Base-by-base conservation (phyloP, 2,113 vertebrate species). In the Atherinomorus stipes region DNA sequence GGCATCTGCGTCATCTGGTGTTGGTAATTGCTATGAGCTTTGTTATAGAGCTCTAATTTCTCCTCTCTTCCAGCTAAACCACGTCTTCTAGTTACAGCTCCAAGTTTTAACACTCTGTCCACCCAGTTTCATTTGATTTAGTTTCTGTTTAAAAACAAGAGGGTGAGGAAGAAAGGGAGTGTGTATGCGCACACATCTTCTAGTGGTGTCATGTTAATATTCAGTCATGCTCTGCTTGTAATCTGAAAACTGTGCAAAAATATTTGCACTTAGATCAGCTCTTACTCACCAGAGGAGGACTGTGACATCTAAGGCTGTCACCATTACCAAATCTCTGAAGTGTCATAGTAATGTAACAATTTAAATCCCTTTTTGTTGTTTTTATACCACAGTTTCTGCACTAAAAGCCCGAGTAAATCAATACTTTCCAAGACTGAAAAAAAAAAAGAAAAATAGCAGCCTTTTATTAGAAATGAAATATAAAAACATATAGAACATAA, bases 21-120 rank as follows among this genome's bases (percentile, higher is more conserved):
- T 61, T 86, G 75, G 63, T 89, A 88, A 92, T 89, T 91, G 78
- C 87, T 65, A 34, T 72, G 81, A 85, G 64, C 74, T 77, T 83
- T 77, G 76, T 80, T 78, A 57, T 42, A 78, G 51, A 34, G 56
- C 42, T 74, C 61, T 79, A 81, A 76, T 81, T 81, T 77, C 74
- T 75, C 15, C 70, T 52, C 53, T 76, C 68, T 83, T 81, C 63
- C 56, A 80, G 22, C 49, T 38, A 50, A 78, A 31, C 26, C 25
- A 42, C 52, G 67, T 76, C 40, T 73, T 40, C 11, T 68, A 62
- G 54, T 85, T 79, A 77, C 69, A 68, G 72, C 71, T 49, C 51
- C 23, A 61, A 77, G 70, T 76, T 23, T 76, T 45, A 38, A 26
- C 19, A 15, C 45, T 54, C 59, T 22, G 63, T 57, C 63, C 45